Evolutionary conservation across 2,797 vertebrate species (phyloP).

Genomic region (Eulemur albifrons): DNA sequence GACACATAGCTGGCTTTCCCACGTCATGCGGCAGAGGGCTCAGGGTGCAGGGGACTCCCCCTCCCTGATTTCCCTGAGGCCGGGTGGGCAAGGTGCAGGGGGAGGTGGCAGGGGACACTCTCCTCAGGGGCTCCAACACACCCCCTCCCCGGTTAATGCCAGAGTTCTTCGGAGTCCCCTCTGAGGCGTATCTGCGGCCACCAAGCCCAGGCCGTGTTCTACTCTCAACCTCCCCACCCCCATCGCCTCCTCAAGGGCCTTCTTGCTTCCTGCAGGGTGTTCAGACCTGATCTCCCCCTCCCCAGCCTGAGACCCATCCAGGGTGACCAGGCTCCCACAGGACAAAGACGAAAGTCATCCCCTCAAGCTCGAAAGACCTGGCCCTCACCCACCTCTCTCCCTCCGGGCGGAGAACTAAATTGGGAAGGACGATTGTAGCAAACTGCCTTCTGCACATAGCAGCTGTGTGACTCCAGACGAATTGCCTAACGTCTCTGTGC

Average conservation of each 20-base stretch:
- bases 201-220: accelerated
- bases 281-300: neutral
- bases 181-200: accelerated
- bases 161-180: accelerated
- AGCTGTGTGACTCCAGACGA: neutral
- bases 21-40: neutral
- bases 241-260: neutral
- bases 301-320: neutral
- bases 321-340: accelerated
- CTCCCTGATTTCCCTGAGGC: no score
- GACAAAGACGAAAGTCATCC: neutral
- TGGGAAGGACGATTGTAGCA: accelerated
- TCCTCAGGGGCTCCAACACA: accelerated
- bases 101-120: accelerated
- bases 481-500: neutral
- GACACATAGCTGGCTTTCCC: accelerated
- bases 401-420: accelerated
- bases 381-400: neutral
- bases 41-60: accelerated
- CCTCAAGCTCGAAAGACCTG: neutral
- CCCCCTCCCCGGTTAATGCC: neutral
- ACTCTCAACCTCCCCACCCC: neutral
- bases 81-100: neutral
- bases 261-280: neutral
- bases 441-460: accelerated